Base-by-base conservation (phyloP, 2,888 invertebrate species). In the Tenthredo mesomela region DNA sequence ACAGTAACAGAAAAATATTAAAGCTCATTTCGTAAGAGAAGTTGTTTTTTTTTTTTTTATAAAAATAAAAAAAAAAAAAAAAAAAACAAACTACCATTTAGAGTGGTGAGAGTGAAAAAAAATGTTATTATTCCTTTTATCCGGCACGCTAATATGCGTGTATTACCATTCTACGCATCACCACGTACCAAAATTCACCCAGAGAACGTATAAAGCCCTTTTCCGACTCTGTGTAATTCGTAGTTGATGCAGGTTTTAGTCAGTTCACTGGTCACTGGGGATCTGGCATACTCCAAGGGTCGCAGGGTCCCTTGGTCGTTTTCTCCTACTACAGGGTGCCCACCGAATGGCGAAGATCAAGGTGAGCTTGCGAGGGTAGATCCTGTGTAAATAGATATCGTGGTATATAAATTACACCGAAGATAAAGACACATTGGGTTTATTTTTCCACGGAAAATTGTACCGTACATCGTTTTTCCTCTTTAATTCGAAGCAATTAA, bases 161-260 rank as follows among this genome's bases (percentile, higher is more conserved):
- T 37, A 25, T 73, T 43, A 25, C 18, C 21, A 43, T 73, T 47
- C 18, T 5, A 73, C 25, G 7, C 15, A 43, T 6, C 43, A 47
- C 43, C 21, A 73, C 15, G 73, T 43, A 43, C 21, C 18, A 15
- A 43, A 43, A 43, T 40, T 40, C 25, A 4, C 43, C 15, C 77
- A 18, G 15, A 25, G 73, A 43, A 73, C 10, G 77, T 33, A 25
- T 18, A 18, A 33, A 54, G 77, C 50, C 77, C 29, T 54, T 77
- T 77, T 77, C 21, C 54, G 29, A 40, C 80, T n/a, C 10, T 43
- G 65, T 37, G 80, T 80, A 80, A 61, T 80, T 80, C 80, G 61
- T 25, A 12, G 80, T 61, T 78, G 58, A 80, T 80, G 80, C 61
- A 80, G 80, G 80, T 80, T 80, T 80, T 40, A 61, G 58, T 80